Percentiles rank a stretch among this genome's conserved stretches.
Conservation (phyloP, 53 echinoderm and acorn worm genomes). For the Holothuria scabra region DNA sequence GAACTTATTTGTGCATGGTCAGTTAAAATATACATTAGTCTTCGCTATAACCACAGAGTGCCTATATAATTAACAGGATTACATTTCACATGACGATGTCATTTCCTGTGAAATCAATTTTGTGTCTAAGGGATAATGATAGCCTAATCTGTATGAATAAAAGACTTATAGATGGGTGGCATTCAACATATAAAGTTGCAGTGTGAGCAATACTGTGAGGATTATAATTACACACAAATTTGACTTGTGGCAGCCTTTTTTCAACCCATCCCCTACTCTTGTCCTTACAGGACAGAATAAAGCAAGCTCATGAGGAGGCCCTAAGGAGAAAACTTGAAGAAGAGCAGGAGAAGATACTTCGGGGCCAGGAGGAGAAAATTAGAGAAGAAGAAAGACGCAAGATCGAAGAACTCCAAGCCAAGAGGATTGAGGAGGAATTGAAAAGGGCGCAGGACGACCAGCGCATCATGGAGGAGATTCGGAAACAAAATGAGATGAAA, state of each 20-base stretch:
- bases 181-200: background rate
- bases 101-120: too few relatives aligned
- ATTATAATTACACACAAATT: background rate
- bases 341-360: constrained; percentile 76
- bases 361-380: constrained; percentile 75
- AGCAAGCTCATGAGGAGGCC: constrained; percentile 66
- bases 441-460: constrained; percentile 58
- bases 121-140: too few relatives aligned
- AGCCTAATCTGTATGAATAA: too few relatives aligned
- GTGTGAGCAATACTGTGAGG: background rate
- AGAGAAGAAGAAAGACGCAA: constrained; percentile 75
- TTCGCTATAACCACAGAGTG: too few relatives aligned
- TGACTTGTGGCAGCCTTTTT: background rate
- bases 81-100: too few relatives aligned
- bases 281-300: constrained; percentile 60
- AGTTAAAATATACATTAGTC: too few relatives aligned
- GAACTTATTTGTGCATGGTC: too few relatives aligned
- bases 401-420: constrained; percentile 63
- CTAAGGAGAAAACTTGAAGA: constrained; percentile 75
- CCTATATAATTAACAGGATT: too few relatives aligned
- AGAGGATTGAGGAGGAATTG: constrained; percentile 76
- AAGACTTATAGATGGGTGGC: background rate
- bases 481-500: constrained; percentile 62
- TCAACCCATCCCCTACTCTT: background rate
- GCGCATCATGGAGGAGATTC: constrained; percentile 62